Evolutionary conservation across 2,113 vertebrate genomes (phyloP).

Genomic region (Machaerirhynchus nigripectus): DNA sequence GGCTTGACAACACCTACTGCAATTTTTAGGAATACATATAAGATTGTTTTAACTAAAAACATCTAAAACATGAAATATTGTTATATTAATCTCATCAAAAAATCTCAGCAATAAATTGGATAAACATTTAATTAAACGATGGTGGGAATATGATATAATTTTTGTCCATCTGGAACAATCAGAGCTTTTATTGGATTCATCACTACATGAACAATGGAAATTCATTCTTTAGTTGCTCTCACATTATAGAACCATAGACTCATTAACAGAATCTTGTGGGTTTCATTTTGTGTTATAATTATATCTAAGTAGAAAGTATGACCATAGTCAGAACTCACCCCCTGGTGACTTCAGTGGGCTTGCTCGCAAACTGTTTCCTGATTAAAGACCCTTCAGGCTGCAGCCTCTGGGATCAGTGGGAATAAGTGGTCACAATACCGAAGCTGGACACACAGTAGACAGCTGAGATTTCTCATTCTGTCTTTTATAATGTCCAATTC

Average conservation of each 20-base stretch:
- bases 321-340: background rate
- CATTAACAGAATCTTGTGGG: background rate
- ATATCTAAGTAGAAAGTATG: background rate
- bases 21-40: background rate
- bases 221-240: background rate
- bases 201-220: background rate
- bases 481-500: background rate
- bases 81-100: background rate
- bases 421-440: fast-evolving
- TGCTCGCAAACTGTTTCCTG: background rate
- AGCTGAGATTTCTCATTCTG: background rate
- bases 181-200: background rate
- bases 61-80: background rate
- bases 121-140: background rate
- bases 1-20: background rate
- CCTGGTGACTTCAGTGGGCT: background rate
- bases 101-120: background rate
- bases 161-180: background rate
- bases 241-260: background rate
- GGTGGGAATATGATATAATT: background rate
- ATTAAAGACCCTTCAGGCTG: background rate
- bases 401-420: background rate
- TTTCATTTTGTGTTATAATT: background rate
- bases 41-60: background rate
- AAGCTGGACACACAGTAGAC: background rate